Evolutionary conservation across 2,797 vertebrate genomes (phyloP).

Genomic region (Melanotaenia parkinsoni): DNA sequence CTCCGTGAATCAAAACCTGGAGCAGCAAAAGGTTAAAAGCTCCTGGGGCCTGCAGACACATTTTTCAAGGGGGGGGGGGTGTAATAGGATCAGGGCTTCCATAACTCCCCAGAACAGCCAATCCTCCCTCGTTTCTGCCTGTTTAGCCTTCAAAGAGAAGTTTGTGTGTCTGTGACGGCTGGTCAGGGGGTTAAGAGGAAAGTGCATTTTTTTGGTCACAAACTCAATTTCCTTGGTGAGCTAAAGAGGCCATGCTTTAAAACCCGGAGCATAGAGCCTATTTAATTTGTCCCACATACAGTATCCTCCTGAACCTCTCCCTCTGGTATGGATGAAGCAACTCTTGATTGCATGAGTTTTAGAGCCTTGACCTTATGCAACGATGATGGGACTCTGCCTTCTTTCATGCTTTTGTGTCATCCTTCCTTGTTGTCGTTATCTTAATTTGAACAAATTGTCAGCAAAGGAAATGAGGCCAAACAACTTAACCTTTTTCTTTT

Average conservation of each 20-base stretch:
- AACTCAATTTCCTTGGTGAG: conserved; percentile 86
- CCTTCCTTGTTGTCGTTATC: conserved; percentile 42
- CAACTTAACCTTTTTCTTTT: conserved; percentile 52
- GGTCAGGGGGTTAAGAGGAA: conserved; percentile 79
- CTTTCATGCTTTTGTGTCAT: conserved; percentile 26
- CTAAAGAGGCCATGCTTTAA: conserved; percentile 80
- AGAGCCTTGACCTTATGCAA: conserved; percentile 34
- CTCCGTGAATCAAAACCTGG: conserved; percentile 75
- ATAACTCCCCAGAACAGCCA: conserved; percentile 83
- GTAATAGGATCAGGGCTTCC: conserved; percentile 86
- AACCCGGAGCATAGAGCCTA: conserved; percentile 75
- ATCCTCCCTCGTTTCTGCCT: conserved; percentile 81
- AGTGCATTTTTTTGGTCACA: conserved; percentile 82
- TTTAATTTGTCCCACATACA: conserved; percentile 81
- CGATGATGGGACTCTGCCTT: conserved; percentile 35
- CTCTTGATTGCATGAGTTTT: conserved; percentile 38
- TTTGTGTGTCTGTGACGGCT: conserved; percentile 79
- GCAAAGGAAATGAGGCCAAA: conserved; percentile 60
- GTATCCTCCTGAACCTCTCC: conserved; percentile 62
- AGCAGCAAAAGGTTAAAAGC: conserved; percentile 85
- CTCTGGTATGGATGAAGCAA: conserved; percentile 37
- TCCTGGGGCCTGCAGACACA: conserved; percentile 80
- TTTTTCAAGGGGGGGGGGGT: conserved; percentile 80
- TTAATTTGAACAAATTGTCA: conserved; percentile 38
- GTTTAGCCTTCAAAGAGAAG: conserved; percentile 84